Conservation (phyloP, 2,888 invertebrate species). For the Apamea crenata region DNA sequence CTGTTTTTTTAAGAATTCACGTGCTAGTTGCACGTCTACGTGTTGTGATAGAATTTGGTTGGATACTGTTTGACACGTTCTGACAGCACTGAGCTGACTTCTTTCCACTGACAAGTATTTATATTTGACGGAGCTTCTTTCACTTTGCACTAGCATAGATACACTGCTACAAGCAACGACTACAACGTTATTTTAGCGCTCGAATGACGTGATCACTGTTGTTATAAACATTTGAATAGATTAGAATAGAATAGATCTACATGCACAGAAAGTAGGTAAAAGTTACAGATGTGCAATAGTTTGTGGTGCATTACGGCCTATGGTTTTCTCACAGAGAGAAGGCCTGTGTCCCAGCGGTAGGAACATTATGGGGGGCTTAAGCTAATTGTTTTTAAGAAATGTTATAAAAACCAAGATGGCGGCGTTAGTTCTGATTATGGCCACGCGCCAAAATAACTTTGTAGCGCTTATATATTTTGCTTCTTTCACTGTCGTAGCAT, state of each 20-base stretch:
- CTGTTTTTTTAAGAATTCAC: conserved; percentile 15
- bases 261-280: no score
- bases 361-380: no score
- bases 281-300: background rate
- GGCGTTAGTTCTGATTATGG: background rate
- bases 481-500: background rate
- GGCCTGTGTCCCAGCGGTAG: no score
- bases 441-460: background rate
- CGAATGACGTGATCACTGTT: background rate
- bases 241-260: no score
- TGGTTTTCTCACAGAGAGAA: no score
- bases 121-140: background rate
- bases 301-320: no score
- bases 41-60: background rate
- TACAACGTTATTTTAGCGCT: background rate
- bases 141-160: background rate
- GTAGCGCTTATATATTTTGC: background rate
- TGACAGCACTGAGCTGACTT: conserved; percentile 6
- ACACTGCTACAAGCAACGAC: background rate
- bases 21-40: background rate
- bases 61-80: background rate
- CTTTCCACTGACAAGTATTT: background rate
- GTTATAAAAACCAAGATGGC: background rate
- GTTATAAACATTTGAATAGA: background rate
- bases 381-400: no score